Base-by-base conservation (phyloP, 1,140 invertebrate species). In the Drosophila kurseongensis region DNA sequence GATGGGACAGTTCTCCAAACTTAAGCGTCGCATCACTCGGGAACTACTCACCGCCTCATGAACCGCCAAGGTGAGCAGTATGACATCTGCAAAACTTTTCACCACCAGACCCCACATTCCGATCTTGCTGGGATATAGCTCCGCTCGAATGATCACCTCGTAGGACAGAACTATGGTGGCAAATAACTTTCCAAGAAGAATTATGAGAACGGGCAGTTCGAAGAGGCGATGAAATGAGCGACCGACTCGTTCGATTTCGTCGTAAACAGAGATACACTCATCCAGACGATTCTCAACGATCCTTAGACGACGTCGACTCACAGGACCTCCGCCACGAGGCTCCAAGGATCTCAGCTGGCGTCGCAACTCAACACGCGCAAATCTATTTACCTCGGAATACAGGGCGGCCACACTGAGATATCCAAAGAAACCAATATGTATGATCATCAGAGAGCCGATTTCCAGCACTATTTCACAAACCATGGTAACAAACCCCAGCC, bases 341-440 rank as follows among this genome's bases (percentile, higher is more conserved):
- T 89, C 80, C 65, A 89, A 5, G 10, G 50, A 32, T 5, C 85
- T 75, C 16, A 89, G n/a, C 9, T 90, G 73, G 4, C 77, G 80
- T 1, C 84, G 66, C 27, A 89, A 7, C 40, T 89, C 74, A 2
- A 51, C 27, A 0, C 77, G 76, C 13, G 78, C 84, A 56, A 80
- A 89, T 0, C 52, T 44, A 51, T 89, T 89, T 0, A 62, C 32
- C 56, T 84, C 80, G 16, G 65, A 63, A 9, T 84, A 89, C 1
- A 89, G 59, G 6, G 77, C 85, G 4, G 80, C 84, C 18, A 89
- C 40, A n/a, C 69, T 78, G 5, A 89, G 74, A n/a, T 68, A 89
- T 1, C 84, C 85, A 29, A 80, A 48, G 5, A 89, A 89, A 5
- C 69, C 72, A n/a, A 74, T 77, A 9, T 89, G 76, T 3, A 76